A percentile compares a stretch with the other conserved stretches of the same genome.
phyloP scores from a whole-genome alignment of 1,140 invertebrate species.

The Anastatus disparis region DNA sequence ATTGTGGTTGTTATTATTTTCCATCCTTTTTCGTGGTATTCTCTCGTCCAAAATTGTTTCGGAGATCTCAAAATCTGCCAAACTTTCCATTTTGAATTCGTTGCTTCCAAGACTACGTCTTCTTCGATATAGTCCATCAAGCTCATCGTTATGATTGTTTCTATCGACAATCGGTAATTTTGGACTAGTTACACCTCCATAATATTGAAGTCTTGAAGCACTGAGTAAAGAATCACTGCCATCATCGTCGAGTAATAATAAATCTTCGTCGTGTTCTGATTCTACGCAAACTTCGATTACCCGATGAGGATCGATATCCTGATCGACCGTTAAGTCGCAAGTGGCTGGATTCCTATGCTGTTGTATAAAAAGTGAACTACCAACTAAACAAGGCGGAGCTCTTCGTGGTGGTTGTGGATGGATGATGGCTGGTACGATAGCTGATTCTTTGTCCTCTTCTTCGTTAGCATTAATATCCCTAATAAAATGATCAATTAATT shows the following conservation, averaged over 20 bases:
- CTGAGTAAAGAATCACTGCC: slow-evolving; percentile 78
- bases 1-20: slow-evolving; percentile 49
- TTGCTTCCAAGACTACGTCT: not conserved
- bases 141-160: not conserved
- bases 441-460: slow-evolving; percentile 64
- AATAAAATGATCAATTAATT: no score
- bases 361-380: not conserved
- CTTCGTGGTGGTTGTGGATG: slow-evolving; percentile 72
- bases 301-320: slow-evolving; percentile 43
- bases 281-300: slow-evolving; percentile 10
- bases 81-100: slow-evolving; percentile 9
- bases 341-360: not conserved
- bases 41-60: slow-evolving; percentile 29
- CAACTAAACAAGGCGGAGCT: slow-evolving; percentile 52
- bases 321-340: not conserved
- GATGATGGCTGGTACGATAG: slow-evolving; percentile 72
- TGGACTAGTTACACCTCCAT: no score
- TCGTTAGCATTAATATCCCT: no score
- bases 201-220: slow-evolving; percentile 69
- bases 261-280: slow-evolving; percentile 67
- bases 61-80: slow-evolving; percentile 35
- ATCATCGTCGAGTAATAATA: slow-evolving; percentile 67
- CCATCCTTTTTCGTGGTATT: slow-evolving; percentile 36
- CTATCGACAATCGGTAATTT: no score
- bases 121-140: not conserved